Percentiles rank a stretch among this genome's conserved stretches.
Evolutionary conservation across 2,888 invertebrate species (phyloP).

Genomic region (Archaeoteleia sp.): DNA sequence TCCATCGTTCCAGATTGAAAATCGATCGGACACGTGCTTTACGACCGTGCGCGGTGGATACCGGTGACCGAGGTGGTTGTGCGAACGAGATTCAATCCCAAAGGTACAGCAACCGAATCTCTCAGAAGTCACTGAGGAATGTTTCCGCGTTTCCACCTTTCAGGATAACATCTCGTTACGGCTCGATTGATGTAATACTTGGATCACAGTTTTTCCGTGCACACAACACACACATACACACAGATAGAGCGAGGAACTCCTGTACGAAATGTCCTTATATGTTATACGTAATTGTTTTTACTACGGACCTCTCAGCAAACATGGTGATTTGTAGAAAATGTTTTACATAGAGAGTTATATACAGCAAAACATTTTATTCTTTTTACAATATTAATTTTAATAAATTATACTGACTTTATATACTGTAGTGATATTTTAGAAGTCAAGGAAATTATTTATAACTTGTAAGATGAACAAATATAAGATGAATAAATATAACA

Average conservation of each 20-base stretch:
- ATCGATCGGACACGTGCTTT: slow-evolving; percentile 53
- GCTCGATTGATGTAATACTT: slow-evolving; percentile 26
- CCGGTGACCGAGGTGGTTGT: slow-evolving; percentile 29
- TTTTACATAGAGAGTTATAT: too few species aligned
- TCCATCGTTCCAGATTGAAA: slow-evolving; percentile 49
- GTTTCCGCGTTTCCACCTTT: slow-evolving; percentile 39
- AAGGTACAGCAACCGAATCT: slow-evolving; percentile 42
- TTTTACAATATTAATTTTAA: too few species aligned
- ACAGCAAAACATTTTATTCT: too few species aligned
- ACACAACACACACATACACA: slow-evolving; percentile 3
- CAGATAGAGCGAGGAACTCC: slow-evolving; percentile 21
- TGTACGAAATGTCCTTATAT: too few species aligned
- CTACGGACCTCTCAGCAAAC: too few species aligned
- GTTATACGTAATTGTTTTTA: too few species aligned
- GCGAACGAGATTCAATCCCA: slow-evolving; percentile 49
- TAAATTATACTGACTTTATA: too few species aligned
- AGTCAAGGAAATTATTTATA: too few species aligned
- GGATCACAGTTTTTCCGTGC: slow-evolving; percentile 33
- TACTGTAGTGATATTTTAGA: too few species aligned
- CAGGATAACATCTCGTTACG: slow-evolving; percentile 35
- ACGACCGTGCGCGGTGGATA: slow-evolving; percentile 42
- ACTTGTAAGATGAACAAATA: too few species aligned
- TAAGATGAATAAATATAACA: too few species aligned
- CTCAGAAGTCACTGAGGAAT: slow-evolving; percentile 41
- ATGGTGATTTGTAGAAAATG: too few species aligned